These are phyloP conservation scores for Hydropotes inermis DNA, from an alignment of 2,113 vertebrate genomes.

Conservation along the genomic window DNA sequence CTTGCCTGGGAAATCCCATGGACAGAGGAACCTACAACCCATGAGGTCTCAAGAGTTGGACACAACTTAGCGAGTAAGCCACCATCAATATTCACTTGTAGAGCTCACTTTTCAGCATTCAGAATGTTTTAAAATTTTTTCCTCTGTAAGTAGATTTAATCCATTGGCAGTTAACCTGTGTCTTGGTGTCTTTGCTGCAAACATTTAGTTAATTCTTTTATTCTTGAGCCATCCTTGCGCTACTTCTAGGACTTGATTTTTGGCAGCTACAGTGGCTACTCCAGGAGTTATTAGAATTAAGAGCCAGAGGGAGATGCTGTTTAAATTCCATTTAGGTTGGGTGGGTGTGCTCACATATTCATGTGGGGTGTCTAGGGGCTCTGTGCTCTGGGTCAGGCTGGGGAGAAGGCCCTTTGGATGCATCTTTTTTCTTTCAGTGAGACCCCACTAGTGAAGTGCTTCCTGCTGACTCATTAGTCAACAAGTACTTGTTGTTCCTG, in stretches of 20 bases:
- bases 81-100: neutral
- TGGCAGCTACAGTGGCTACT: neutral
- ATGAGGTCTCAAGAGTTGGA: neutral
- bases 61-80: neutral
- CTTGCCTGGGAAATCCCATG: neutral
- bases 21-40: neutral
- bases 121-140: neutral
- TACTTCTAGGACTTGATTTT: neutral
- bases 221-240: neutral
- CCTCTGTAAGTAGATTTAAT: neutral
- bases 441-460: neutral
- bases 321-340: too few relatives aligned
- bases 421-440: neutral
- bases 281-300: neutral
- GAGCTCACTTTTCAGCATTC: neutral
- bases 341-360: too few relatives aligned
- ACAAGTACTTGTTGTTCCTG: neutral
- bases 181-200: neutral
- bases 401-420: neutral
- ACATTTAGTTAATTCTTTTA: neutral
- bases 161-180: neutral
- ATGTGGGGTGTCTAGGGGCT: neutral
- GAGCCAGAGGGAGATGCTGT: neutral
- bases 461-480: neutral
- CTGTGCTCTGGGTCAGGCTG: neutral